Base-by-base conservation (phyloP, 2,797 vertebrate genomes). In the Eurystomus glaucurus region DNA sequence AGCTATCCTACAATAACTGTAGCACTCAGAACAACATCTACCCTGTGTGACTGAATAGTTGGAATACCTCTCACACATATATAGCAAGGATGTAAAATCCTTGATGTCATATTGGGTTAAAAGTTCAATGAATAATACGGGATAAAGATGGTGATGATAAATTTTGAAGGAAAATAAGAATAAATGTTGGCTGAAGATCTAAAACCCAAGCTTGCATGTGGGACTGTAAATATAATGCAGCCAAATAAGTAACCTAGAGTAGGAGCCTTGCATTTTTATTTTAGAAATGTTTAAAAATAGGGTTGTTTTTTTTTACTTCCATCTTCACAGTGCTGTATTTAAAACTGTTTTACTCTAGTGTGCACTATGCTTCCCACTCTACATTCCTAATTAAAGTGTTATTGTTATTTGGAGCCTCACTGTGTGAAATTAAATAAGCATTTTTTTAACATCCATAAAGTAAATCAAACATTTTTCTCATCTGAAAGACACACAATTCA, bases 401-500 rank as follows among this genome's bases (percentile, higher is more conserved):
- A 98, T 98, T 99, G 98, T 98, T 98, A 97, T 98, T 98, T 98
- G 98, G 97, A 98, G 97, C 98, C 98, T 98, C 97, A 55, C 91
- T 54, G 98, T 99, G 98, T 99, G 98, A 99, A 99, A 99, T 99
- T 99, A 99, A 99, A 98, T 98, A 98, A 99, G 97, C 97, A 97
- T 97, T 98, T 99, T 98, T 98, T 98, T 98, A 98, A 99, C 98
- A 99, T 96, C 98, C 98, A 97, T 98, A 98, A 99, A 98, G 97
- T 98, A 98, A 99, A 99, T 99, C 98, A 99, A 99, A 98, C 98
- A 97, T 96, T 97, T 98, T 98, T 97, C 97, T 98, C 98, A 97
- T 98, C 97, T 96, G 97, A 98, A 98, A 98, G 97, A 97, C 97
- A 98, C 98, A 97, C 97, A 98, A 98, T 99, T 99, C 99, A 99